phyloP scores from a whole-genome alignment of 2,113 vertebrate species.

The Bujurquina vittata region DNA sequence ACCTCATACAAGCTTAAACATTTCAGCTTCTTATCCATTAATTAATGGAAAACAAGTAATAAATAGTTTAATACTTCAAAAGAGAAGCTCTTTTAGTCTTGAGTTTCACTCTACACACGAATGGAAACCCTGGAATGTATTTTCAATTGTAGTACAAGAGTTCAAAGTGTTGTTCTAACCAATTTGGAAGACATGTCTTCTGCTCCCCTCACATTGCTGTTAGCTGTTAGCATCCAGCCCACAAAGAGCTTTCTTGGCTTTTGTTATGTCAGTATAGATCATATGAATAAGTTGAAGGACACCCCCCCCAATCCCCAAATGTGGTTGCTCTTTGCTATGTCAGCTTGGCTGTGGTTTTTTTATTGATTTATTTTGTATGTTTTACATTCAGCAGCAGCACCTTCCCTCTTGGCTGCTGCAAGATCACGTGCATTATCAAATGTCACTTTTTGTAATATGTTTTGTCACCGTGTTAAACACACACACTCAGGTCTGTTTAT shows the following conservation, averaged over 20 bases:
- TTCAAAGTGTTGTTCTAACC: background rate
- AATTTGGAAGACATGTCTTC: constrained; percentile 1
- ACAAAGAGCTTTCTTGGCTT: background rate
- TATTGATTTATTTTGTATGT: background rate
- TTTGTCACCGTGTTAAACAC: background rate
- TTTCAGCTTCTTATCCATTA: background rate
- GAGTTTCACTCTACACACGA: background rate
- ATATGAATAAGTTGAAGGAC: constrained; percentile 10
- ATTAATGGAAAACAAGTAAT: background rate
- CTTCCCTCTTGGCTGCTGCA: background rate
- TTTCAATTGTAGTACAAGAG: constrained; percentile 1
- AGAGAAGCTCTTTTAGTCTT: background rate
- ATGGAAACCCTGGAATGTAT: background rate
- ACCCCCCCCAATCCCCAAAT: background rate
- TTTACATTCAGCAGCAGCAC: background rate
- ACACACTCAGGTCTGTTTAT: background rate
- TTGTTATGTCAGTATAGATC: constrained; percentile 27
- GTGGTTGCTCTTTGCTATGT: constrained; percentile 22
- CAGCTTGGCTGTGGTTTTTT: constrained; percentile 18
- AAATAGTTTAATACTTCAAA: background rate
- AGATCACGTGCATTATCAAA: background rate
- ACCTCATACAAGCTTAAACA: background rate
- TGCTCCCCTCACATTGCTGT: background rate
- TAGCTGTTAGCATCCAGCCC: background rate
- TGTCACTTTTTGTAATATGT: background rate